Base-by-base conservation (phyloP, 2,888 invertebrate species). In the Eristalis tenax region DNA sequence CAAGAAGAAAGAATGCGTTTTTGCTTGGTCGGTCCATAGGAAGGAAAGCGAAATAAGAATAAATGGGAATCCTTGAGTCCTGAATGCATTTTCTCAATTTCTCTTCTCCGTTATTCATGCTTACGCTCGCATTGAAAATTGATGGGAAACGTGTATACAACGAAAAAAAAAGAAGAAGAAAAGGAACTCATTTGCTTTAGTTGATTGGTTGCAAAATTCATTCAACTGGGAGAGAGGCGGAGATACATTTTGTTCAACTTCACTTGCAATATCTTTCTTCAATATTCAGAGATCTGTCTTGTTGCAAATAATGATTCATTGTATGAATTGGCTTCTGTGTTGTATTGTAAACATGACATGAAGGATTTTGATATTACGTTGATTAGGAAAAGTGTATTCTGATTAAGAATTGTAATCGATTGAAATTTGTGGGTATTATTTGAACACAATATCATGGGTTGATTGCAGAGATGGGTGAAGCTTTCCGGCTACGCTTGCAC, bases 141-240 rank as follows among this genome's bases (percentile, higher is more conserved):
- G 70, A 82, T 70, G 32, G 64, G 59, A 75, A 81, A 43, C 59
- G 28, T 28, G 4, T 28, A 32, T 32, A 32, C 32, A 28, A 38
- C 26, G 26, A 70, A 57, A 70, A 32, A 23, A 15, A 57, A 22
- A 13, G n/a, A 32, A 6, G 56, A 56, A 69, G 57, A 70, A 69
- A 69, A 23, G 66, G 66, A 76, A 65, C 64, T 82, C 82, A 82
- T 76, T 82, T 76, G 75, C 76, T 71, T 70, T 65, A 70, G 70
- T 56, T 82, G 82, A 82, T 82, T 82, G 82, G 82, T 76, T 76
- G 65, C 59, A 65, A 43, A 15, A 66, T 71, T 66, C 65, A 76
- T 75, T 75, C 64, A 69, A 69, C 68, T 69, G 74, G 23, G 38
- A 75, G 81, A 64, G 43, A n/a, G n/a, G 4, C 26, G 26, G 32